Base-by-base conservation (phyloP, 2,888 invertebrate genomes). In the Drymonia ruficornis region DNA sequence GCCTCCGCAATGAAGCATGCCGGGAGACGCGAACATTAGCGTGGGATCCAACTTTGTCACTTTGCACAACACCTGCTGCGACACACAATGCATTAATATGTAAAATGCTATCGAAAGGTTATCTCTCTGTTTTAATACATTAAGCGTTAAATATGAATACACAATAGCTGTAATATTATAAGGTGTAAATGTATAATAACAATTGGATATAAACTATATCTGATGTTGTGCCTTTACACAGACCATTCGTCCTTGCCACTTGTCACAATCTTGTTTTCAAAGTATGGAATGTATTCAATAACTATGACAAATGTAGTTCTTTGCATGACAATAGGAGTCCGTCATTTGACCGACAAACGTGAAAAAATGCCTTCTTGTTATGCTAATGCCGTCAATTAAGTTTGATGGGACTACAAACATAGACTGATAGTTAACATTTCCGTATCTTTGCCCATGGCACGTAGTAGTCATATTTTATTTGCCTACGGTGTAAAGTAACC, bases 301-400 rank as follows among this genome's bases (percentile, higher is more conserved):
- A 70, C 72, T 75, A 73, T 84, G 82, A 84, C 81, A 76, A 84
- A 84, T 83, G 67, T 70, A 50, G 76, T 76, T 75, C 74, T 87
- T 87, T 80, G 59, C 86, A 86, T 89, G 61, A 89, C 85, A 89
- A 89, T 83, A 67, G 67, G 57, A 66, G 76, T 72, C 76, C 69
- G 76, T 73, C 77, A 74, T 79, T 78, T 76, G 80, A 67, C 77
- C 73, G 78, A 76, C 78, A 79, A 67, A 72, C 72, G 66, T 71
- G 76, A 78, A 78, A 83, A 77, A 81, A 81, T 77, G 63, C 57
- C 68, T 65, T 73, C 65, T 83, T 83, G 81, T 87, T 81, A 85
- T 83, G 81, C 73, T 81, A 85, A 87, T 82, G 60, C 66, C 61
- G 67, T 63, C 76, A 75, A 81, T 84, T 59, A 71, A 64, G 58